phyloP scores from a whole-genome alignment of 64 coral and sea anemone genomes.

The Pachyseris speciosa region DNA sequence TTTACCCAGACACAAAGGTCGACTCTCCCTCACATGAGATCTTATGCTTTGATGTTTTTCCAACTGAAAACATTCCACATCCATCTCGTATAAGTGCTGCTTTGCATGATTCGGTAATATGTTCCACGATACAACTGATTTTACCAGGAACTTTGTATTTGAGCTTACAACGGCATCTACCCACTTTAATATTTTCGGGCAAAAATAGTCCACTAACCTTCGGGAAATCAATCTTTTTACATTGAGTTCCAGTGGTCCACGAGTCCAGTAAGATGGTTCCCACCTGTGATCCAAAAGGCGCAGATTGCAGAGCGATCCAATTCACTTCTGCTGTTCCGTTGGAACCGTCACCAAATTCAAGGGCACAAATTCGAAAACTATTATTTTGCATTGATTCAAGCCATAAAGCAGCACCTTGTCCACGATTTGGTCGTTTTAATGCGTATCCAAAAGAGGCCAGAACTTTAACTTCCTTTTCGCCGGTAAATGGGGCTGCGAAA shows the following conservation, averaged over 20 bases:
- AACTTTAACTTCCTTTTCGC: not conserved
- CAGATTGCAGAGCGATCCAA: no score
- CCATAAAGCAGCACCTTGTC: slow-evolving; percentile 63
- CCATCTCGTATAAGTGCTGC: no score
- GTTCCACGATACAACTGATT: no score
- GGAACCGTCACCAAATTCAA: slow-evolving; percentile 44
- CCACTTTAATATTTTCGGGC: no score
- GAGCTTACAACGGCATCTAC: no score
- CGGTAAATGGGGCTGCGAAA: slow-evolving; percentile 8
- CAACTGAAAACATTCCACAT: no score
- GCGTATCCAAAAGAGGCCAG: slow-evolving; percentile 25
- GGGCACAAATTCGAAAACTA: slow-evolving; percentile 28
- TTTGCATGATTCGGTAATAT: no score
- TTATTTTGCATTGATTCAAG: slow-evolving; percentile 11
- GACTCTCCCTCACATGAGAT: no score
- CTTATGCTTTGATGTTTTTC: no score
- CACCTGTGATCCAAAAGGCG: slow-evolving; percentile 37
- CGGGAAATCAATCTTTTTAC: slow-evolving; percentile 46
- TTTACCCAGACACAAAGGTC: no score
- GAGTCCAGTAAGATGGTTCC: slow-evolving; percentile 22
- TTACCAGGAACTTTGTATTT: no score
- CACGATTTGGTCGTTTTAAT: not conserved
- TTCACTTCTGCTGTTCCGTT: slow-evolving; percentile 26
- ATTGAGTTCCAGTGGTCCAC: slow-evolving; percentile 60
- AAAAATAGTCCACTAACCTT: no score